Evolutionary conservation across 2,113 vertebrate genomes (phyloP), one percentile per base, ranked within the genome.

Genomic region (Brachionichthys hirsutus): DNA sequence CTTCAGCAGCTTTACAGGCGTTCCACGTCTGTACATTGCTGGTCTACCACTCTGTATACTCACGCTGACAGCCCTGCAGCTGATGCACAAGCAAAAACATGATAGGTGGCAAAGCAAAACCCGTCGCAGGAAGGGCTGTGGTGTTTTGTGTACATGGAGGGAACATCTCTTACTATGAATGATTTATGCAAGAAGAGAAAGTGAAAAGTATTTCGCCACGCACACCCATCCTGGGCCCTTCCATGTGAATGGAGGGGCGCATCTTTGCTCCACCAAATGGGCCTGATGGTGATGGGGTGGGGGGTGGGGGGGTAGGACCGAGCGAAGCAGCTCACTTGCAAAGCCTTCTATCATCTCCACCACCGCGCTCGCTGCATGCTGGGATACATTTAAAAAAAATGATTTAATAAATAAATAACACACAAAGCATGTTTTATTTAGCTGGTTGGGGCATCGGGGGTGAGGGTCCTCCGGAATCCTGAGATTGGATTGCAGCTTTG

Each of bases 361-460:
- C 75, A 35, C 64, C 62, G 58, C 72, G 87, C 77, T 75, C 58
- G 46, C 58, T 53, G 75, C 54, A 48, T 60, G 10, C 51, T 64
- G 68, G 73, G 78, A 84, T 75, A 82, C 83, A 88, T 91, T 85
- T n/a, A n/a, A n/a, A 88, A 84, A 87, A 82, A 73, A 73, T 57
- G 70, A 53, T 77, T 73, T 81, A 50, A 84, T 90, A 90, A 90
- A 90, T 91, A 90, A 90, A 87, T 85, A 88, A 89, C 75, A 82
- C 56, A 65, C 75, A 83, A 79, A 85, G 64, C 30, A 88, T 91
- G 76, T 87, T 90, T 91, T 89, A 90, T 91, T 90, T 76, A 91
- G 68, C 53, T 24, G 58, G 69, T 56, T 64, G 57, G 78, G 74
- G 54, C 70, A 71, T 67, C 74, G 59, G 81, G 48, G 61, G 45